Evolutionary conservation across 1,140 invertebrate genomes (phyloP).

Genomic region (Manduca sexta): DNA sequence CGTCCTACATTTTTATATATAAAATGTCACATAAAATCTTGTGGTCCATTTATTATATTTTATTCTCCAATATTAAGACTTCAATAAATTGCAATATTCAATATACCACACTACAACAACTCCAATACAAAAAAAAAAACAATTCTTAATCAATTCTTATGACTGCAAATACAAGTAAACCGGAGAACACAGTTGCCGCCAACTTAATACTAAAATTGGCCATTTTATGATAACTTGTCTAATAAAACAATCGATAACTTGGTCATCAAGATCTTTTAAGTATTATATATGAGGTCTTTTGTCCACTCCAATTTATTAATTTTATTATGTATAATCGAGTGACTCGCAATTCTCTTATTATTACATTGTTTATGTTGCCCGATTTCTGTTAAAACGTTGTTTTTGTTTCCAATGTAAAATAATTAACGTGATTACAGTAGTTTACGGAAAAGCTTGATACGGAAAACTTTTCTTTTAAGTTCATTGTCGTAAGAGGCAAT

Average conservation of each 20-base stretch:
- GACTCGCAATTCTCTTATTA: background rate
- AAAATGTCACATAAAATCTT: no score
- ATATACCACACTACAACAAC: no score
- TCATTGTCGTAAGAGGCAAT: constrained; percentile 36
- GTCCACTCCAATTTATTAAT: constrained; percentile 14
- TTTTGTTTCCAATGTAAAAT: background rate
- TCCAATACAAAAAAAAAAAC: constrained; percentile 37
- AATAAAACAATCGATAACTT: constrained; percentile 62
- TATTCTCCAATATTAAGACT: no score
- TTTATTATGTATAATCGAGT: background rate
- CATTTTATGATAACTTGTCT: constrained; percentile 53
- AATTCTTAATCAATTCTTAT: constrained; percentile 44
- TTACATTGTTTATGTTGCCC: background rate
- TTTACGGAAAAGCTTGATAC: constrained; percentile 31
- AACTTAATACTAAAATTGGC: constrained; percentile 32
- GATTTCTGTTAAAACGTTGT: background rate
- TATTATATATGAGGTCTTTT: constrained; percentile 25
- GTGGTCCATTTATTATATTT: no score
- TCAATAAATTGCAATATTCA: no score
- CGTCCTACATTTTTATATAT: no score
- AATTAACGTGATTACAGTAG: constrained; percentile 9
- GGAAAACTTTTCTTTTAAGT: constrained; percentile 47
- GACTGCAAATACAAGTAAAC: constrained; percentile 29
- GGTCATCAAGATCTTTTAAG: constrained; percentile 15
- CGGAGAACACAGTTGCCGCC: constrained; percentile 7